Base-by-base conservation (phyloP, 2,888 invertebrate species). In the Drosophila crucigera region DNA sequence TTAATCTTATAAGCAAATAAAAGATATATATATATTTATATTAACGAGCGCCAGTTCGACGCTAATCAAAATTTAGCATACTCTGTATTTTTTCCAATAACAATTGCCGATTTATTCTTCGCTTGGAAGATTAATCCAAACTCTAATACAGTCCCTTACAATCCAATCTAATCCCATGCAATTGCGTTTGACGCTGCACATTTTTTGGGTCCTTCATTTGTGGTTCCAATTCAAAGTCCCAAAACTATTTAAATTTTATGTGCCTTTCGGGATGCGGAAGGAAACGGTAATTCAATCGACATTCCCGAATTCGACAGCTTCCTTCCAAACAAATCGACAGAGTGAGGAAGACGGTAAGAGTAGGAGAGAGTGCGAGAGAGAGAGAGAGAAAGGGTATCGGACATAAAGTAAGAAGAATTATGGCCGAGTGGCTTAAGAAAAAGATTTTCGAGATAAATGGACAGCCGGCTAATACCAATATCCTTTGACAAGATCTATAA, bases 401-500 rank as follows among this genome's bases (percentile, higher is more conserved):
- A 72, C 73, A 89, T 88, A 91, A 88, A 88, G 76, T 73, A 66
- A 56, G 60, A 83, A 81, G 84, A 88, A 80, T 89, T 89, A 88
- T 89, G 76, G 78, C 54, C 77, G 56, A 75, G 64, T 69, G 67
- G 69, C 63, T 65, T 19, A 61, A 43, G 69, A 31, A 73, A 73
- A 69, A 73, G 76, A 75, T 79, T 69, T 39, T n/a, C 59, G 33
- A 78, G 73, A 75, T 73, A 76, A 82, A 76, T 74, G 80, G 77
- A 58, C 88, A 86, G 84, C 77, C 86, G 81, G 83, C 78, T 75
- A 82, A 82, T 86, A 89, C 83, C 88, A 76, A 82, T 89, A 86
- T 90, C 91, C 90, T 89, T 84, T 83, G 80, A 83, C 83, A 89
- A 84, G 89, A 87, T 87, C 87, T 86, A 69, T 73, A 76, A 80